Evolutionary conservation across 2,888 invertebrate genomes (phyloP).

Genomic region (Myathropa florea): DNA sequence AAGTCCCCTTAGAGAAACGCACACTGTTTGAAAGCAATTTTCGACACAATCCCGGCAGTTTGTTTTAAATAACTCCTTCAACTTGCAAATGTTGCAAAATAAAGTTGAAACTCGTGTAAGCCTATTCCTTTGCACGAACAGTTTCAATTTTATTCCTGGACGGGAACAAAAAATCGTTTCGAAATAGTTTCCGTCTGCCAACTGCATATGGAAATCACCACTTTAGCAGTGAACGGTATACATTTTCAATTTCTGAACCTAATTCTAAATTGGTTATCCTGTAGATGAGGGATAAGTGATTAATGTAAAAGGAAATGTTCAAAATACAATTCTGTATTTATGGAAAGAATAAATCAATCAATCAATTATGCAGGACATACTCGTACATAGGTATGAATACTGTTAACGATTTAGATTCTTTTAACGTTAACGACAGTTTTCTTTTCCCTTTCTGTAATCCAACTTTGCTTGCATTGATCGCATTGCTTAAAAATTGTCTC

Average conservation of each 20-base stretch:
- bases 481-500: too few relatives aligned
- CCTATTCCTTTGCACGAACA: background rate
- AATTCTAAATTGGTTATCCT: background rate
- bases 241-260: background rate
- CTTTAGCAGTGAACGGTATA: background rate
- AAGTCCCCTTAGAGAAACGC: slow-evolving; percentile 12
- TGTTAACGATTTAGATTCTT: too few relatives aligned
- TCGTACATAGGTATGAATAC: too few relatives aligned
- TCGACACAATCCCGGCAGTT: slow-evolving; percentile 20
- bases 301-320: background rate
- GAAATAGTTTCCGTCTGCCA: background rate
- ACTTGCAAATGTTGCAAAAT: background rate
- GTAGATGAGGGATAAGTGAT: background rate
- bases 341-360: too few relatives aligned
- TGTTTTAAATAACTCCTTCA: background rate
- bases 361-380: too few relatives aligned
- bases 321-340: too few relatives aligned
- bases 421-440: too few relatives aligned
- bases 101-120: background rate
- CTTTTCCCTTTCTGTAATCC: too few relatives aligned
- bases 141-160: background rate
- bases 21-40: slow-evolving; percentile 7
- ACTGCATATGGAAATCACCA: background rate
- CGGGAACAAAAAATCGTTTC: background rate
- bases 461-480: too few relatives aligned